Base-by-base conservation (phyloP, 2,888 invertebrate genomes). In the Stenodema calcarata region DNA sequence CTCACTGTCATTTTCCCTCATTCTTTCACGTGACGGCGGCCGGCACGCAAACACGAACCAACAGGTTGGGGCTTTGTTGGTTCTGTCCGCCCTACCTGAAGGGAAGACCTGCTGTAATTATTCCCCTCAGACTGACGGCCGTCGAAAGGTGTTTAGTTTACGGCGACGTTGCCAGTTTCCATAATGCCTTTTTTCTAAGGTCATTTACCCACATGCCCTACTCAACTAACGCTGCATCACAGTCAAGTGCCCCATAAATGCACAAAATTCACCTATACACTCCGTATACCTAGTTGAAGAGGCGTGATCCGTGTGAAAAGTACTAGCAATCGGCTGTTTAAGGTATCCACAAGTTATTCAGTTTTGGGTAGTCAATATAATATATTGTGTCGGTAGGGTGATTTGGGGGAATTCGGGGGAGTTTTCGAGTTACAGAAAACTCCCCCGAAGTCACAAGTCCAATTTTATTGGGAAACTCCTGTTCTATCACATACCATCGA, bases 121-220 rank as follows among this genome's bases (percentile, higher is more conserved):
- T 62, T 62, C 62, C 62, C 62, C 62, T 4, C 18, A 62, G 62
- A 54, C 54, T 54, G 54, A 62, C 62, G 62, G 18, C 62, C 62
- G 62, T 62, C 62, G 62, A 62, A 62, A 62, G 62, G 62, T 62
- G 62, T 62, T 62, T 62, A 62, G 62, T 62, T 62, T 62, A 62
- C 62, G 62, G 62, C 62, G 23, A 62, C 62, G 23, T 11, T 47
- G 23, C 54, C 23, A 23, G 23, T 62, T 11, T 23, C 62, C 62
- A 62, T 62, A 62, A 23, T 27, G 27, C 3, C 18, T 62, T 62
- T 62, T 35, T 62, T 12, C 27, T 11, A 11, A 27, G 62, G 62
- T 62, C 62, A 12, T 62, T 62, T 11, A 47, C 47, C 16, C 12
- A 47, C 12, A 47, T 16, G 2, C 12, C 47, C 47, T 47, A 16